phyloP scores from a whole-genome alignment of 53 echinoderm and acorn worm genomes.

The Pentamera pediparva region DNA sequence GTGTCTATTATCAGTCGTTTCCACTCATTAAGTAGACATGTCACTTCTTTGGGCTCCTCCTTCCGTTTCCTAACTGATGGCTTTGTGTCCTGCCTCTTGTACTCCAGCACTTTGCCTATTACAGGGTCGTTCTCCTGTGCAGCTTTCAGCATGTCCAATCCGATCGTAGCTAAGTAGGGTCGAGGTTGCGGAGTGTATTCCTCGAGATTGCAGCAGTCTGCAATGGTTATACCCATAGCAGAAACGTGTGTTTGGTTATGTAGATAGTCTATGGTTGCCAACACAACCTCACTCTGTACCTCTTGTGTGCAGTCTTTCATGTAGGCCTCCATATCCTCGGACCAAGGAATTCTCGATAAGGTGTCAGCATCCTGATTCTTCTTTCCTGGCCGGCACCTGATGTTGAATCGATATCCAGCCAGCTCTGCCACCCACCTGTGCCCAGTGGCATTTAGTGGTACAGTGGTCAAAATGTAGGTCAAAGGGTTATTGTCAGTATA shows the following conservation, averaged over 20 bases:
- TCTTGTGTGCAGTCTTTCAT: conserved; percentile 7
- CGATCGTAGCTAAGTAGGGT: not conserved
- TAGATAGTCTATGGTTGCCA: not conserved
- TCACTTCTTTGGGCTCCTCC: not conserved
- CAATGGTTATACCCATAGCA: not conserved
- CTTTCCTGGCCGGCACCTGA: conserved; percentile 25
- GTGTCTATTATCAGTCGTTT: conserved; percentile 6
- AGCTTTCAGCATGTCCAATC: not conserved
- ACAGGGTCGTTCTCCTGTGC: conserved; percentile 22
- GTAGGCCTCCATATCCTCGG: not conserved
- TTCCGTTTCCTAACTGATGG: not conserved
- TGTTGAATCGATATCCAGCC: conserved; percentile 39
- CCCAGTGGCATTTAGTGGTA: not conserved
- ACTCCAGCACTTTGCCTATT: conserved; percentile 8
- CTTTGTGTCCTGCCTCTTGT: not conserved
- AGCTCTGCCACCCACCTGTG: conserved; percentile 21
- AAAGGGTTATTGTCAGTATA: not conserved
- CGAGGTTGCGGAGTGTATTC: not conserved
- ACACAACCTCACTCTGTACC: not conserved
- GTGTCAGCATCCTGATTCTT: conserved; percentile 6
- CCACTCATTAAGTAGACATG: conserved; percentile 35
- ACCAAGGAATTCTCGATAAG: not conserved
- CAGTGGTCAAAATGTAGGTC: not conserved
- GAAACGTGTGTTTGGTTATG: not conserved
- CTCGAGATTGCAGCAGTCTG: conserved; percentile 1